Percentiles rank a stretch among this genome's conserved stretches.
Evolutionary conservation across 2,797 vertebrate genomes (phyloP).

Genomic region (Danio aesculapii): DNA sequence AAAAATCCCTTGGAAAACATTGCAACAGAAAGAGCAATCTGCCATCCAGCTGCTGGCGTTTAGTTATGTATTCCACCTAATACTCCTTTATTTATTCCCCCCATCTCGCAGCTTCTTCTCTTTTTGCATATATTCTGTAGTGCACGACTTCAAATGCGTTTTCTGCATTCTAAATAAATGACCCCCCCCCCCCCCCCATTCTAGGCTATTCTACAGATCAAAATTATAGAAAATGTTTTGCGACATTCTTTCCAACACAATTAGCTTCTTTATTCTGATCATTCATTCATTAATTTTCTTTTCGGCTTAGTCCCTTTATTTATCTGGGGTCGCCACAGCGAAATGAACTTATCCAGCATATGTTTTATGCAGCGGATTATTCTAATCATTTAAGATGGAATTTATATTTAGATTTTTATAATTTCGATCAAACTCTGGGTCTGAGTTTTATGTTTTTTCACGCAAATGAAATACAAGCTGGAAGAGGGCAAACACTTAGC

Average conservation of each 20-base stretch:
- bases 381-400: not conserved
- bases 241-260: not conserved
- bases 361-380: too few relatives aligned
- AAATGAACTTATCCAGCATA: too few relatives aligned
- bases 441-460: not conserved
- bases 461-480: too few relatives aligned
- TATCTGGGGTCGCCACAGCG: too few relatives aligned
- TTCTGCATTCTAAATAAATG: constrained; percentile 22
- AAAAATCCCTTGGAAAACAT: constrained; percentile 76
- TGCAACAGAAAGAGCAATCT: constrained; percentile 75
- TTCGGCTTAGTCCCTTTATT: too few relatives aligned
- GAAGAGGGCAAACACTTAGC: too few relatives aligned
- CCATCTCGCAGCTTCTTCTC: constrained; percentile 19
- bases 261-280: not conserved
- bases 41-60: constrained; percentile 76
- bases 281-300: too few relatives aligned
- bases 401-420: not conserved
- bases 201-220: constrained; percentile 26
- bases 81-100: constrained; percentile 58
- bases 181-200: too few relatives aligned
- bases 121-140: constrained; percentile 51
- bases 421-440: too few relatives aligned
- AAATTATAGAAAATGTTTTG: constrained; percentile 24
- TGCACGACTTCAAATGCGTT: constrained; percentile 45
- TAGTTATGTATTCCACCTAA: constrained; percentile 63